Conservation (phyloP, 2,797 vertebrate species). For the Brachymystax lenok region DNA sequence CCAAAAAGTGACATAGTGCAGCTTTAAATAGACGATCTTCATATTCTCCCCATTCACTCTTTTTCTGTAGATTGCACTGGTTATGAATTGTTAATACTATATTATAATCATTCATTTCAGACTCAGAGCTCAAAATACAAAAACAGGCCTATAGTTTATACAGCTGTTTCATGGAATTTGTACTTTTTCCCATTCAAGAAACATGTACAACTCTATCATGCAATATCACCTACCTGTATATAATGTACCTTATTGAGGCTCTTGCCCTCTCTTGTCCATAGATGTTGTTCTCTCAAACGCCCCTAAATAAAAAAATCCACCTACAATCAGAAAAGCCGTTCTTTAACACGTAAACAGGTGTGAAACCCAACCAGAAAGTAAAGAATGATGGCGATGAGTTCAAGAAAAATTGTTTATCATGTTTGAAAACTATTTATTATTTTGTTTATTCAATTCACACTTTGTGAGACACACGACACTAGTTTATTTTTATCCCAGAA, state of each 20-base stretch:
- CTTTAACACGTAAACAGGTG: constrained; percentile 37
- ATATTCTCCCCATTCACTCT: not conserved
- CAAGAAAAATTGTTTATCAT: not conserved
- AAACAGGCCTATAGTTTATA: too few relatives aligned
- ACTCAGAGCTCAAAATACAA: too few relatives aligned
- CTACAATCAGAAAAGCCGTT: constrained; percentile 20
- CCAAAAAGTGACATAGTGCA: too few relatives aligned
- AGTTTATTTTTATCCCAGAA: constrained; percentile 14
- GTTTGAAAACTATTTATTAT: constrained; percentile 10
- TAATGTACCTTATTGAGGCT: too few relatives aligned
- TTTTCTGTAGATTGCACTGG: not conserved
- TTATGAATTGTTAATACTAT: not conserved
- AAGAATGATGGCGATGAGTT: constrained; percentile 51
- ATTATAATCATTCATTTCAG: too few relatives aligned
- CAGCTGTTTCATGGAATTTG: too few relatives aligned
- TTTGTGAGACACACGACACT: not conserved
- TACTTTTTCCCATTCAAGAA: too few relatives aligned
- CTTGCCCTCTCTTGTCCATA: too few relatives aligned
- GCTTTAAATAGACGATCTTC: not conserved
- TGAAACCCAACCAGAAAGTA: constrained; percentile 58
- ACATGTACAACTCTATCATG: not conserved
- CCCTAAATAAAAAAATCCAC: too few relatives aligned
- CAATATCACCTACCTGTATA: not conserved
- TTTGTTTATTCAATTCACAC: constrained; percentile 11
- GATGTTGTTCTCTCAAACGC: not conserved